Evolutionary conservation across 1,140 invertebrate species (phyloP), one percentile per base, ranked within the genome.

Genomic region (Cotesia vestalis): DNA sequence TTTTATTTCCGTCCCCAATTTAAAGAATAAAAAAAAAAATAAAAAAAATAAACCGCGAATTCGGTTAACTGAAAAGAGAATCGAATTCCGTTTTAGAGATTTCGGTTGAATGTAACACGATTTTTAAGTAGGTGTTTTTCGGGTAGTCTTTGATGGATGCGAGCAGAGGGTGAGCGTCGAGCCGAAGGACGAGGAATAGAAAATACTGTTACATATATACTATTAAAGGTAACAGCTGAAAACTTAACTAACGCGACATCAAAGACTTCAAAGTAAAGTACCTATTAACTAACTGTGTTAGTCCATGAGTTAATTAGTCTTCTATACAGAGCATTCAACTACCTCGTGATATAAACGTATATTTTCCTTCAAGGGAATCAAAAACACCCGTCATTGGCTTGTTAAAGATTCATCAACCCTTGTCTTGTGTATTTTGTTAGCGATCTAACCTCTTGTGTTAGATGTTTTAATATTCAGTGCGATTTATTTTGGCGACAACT

Each of bases 181-280:
- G 40, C 20, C 35, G 17, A 9, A 36, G 17, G 40, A 46, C 8
- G 52, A 51, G 2, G 46, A 51, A 55, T 27, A 55, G 52, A 63
- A 61, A 70, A 34, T 38, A 71, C 11, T 35, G 46, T 38, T 38
- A 62, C 60, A 62, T 36, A 38, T 20, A 46, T 46, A 46, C 64
- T 34, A 20, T 12, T 40, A 55, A 59, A 64, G 46, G 36, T 14
- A 57, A 69, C 51, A 64, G 59, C 66, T 71, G 62, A 69, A 71
- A 69, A 70, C 66, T 74, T 75, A 71, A 75, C 52, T 64, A 62
- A 57, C 67, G 59, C 27, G 61, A 73, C 73, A 73, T 77, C 76
- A 77, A 76, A 76, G 75, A 76, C 72, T 60, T 69, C 74, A 73
- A 75, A 73, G 71, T 72, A 75, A 75, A 66, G 63, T 75, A 71